A percentile compares a stretch with the other conserved stretches of the same genome.
These are phyloP conservation scores for Hemithea aestivaria DNA, from an alignment of 2,888 invertebrate genomes.

Conservation along the genomic window DNA sequence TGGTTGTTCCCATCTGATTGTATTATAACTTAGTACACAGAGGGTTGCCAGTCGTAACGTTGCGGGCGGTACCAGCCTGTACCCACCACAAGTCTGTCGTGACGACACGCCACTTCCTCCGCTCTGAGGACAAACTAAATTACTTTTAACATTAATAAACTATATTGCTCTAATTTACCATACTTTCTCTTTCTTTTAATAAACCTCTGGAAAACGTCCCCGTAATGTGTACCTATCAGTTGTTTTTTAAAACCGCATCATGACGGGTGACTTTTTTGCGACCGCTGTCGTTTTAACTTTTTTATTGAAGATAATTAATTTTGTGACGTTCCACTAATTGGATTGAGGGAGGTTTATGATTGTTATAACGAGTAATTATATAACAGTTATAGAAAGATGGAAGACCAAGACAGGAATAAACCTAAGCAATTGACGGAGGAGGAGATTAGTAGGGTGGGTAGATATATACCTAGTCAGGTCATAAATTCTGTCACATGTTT, in stretches of 20 bases:
- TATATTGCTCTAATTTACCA: constrained; percentile 75
- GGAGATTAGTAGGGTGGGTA: constrained; percentile 66
- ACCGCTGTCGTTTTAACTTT: constrained; percentile 33
- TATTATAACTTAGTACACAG: no score
- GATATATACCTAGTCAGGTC: not conserved
- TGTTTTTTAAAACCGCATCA: constrained; percentile 71
- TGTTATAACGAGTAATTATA: constrained; percentile 7
- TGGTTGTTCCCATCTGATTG: no score
- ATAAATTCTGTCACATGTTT: no score
- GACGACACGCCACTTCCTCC: constrained; percentile 55
- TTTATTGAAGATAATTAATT: constrained; percentile 33
- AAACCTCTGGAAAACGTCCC: constrained; percentile 64
- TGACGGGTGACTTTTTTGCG: constrained; percentile 60
- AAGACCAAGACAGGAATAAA: constrained; percentile 47
- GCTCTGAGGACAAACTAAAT: constrained; percentile 64
- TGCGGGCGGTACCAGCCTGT: constrained; percentile 41
- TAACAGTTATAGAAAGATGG: constrained; percentile 33
- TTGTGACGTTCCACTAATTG: constrained; percentile 32
- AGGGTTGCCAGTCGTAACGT: constrained; percentile 20
- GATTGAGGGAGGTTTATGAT: constrained; percentile 19
- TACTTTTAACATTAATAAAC: constrained; percentile 76
- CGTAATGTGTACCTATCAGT: constrained; percentile 66
- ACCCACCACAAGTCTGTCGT: constrained; percentile 43
- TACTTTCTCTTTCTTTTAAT: constrained; percentile 75
- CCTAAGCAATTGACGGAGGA: constrained; percentile 64